Conservation (phyloP, 2,797 vertebrate species). For the Pogoniulus pusillus region DNA sequence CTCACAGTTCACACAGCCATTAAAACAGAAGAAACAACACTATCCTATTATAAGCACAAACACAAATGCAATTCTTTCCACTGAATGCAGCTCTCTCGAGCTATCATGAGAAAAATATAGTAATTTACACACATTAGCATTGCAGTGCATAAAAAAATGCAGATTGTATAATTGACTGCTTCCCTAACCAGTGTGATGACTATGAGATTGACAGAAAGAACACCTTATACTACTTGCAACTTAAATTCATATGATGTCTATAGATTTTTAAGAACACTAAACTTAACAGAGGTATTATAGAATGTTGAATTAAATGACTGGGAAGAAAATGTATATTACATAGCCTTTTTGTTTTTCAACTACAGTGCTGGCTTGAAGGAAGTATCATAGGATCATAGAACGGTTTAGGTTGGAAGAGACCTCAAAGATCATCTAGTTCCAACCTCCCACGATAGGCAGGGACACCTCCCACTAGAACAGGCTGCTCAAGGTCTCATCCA, state of each 20-base stretch:
- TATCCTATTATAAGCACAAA: background rate
- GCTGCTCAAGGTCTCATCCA: too few species aligned
- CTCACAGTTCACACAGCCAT: background rate
- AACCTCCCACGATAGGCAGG: too few species aligned
- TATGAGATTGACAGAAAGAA: background rate
- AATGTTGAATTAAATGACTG: background rate
- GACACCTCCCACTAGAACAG: too few species aligned
- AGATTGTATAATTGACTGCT: background rate
- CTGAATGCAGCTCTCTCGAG: background rate
- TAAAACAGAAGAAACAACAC: background rate
- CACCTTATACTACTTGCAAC: background rate
- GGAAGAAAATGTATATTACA: background rate
- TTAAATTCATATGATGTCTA: background rate
- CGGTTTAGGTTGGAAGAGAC: too few species aligned
- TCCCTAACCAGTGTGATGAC: background rate
- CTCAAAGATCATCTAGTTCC: too few species aligned
- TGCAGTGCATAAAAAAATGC: background rate
- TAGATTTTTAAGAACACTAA: background rate
- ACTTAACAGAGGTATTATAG: background rate
- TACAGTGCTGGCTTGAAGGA: too few species aligned
- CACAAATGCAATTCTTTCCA: background rate
- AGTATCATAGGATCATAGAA: too few species aligned
- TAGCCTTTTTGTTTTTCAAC: too few species aligned
- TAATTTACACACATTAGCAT: fast-evolving
- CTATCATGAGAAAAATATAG: background rate